Percentiles rank a stretch among this genome's conserved stretches.
Conservation (phyloP, 1,140 invertebrate species). For the Eriosoma lanigerum region DNA sequence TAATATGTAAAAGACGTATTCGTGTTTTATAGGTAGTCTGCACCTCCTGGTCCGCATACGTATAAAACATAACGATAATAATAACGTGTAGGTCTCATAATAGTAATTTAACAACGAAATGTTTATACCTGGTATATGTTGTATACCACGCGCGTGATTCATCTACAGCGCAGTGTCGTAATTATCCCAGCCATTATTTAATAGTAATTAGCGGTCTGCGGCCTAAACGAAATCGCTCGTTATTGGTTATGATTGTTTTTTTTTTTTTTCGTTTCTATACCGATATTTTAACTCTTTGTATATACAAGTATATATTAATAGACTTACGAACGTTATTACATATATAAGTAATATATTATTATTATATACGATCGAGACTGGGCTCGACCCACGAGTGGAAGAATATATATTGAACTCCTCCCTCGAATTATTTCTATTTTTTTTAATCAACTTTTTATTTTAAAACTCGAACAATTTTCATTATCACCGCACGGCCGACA, state of each 20-base stretch:
- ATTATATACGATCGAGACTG: background rate
- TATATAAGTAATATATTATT: no score
- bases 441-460: slow-evolving; percentile 24
- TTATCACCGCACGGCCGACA: background rate
- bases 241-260: slow-evolving; percentile 26
- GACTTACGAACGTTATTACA: background rate
- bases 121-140: no score
- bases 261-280: background rate
- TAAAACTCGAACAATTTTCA: background rate
- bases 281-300: background rate
- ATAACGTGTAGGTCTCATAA: background rate
- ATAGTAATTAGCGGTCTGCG: slow-evolving; percentile 43
- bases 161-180: background rate
- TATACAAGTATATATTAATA: background rate
- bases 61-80: slow-evolving; percentile 14
- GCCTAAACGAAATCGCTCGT: slow-evolving; percentile 28
- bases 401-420: background rate
- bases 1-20: background rate
- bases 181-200: slow-evolving; percentile 37
- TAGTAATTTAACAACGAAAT: slow-evolving; percentile 13
- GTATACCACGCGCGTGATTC: background rate
- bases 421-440: background rate
- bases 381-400: background rate
- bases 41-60: background rate
- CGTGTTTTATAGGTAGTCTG: slow-evolving; percentile 13